Evolutionary conservation across 1,140 invertebrate genomes (phyloP), one percentile per base, ranked within the genome.

Genomic region (Anastatus disparis): DNA sequence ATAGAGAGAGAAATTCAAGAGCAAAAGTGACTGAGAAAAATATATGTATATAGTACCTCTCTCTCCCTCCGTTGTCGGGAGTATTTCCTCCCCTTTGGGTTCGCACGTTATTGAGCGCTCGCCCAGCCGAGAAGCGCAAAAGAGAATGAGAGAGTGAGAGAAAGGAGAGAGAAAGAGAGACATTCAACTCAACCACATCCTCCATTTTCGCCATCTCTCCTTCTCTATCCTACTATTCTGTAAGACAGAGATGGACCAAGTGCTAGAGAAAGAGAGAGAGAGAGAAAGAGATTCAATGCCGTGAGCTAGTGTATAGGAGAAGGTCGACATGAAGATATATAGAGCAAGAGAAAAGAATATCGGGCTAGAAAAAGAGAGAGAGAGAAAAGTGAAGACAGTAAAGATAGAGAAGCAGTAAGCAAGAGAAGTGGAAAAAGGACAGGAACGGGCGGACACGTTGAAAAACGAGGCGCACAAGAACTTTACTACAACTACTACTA

Each of bases 31-130:
- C n/a, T n/a, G n/a, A n/a, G n/a, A n/a, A n/a, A n/a, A n/a, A n/a
- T n/a, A n/a, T n/a, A n/a, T n/a, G 22, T 59, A 22, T 56, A 12
- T 35, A 40, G n/a, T 48, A 13, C 15, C 12, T 2, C 17, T 26
- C 46, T 53, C 73, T 67, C 71, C 53, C 74, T 15, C 42, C n/a
- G 42, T n/a, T n/a, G n/a, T n/a, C n/a, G n/a, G n/a, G n/a, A 13
- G 75, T 78, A 77, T 82, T 82, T 83, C 81, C 81, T 84, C 82
- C 82, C 82, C 80, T 81, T 85, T 84, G 78, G 82, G 77, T 86
- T 86, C 83, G 84, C 84, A 85, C 84, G 81, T 86, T 86, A 86
- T 86, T 86, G 85, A 86, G 83, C 85, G 84, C 82, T 85, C 84
- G 84, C 81, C 82, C 82, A 84, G 82, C 82, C 84, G 82, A 84